Base-by-base conservation (phyloP, 2,888 invertebrate species). In the Dysmachus trigonus region DNA sequence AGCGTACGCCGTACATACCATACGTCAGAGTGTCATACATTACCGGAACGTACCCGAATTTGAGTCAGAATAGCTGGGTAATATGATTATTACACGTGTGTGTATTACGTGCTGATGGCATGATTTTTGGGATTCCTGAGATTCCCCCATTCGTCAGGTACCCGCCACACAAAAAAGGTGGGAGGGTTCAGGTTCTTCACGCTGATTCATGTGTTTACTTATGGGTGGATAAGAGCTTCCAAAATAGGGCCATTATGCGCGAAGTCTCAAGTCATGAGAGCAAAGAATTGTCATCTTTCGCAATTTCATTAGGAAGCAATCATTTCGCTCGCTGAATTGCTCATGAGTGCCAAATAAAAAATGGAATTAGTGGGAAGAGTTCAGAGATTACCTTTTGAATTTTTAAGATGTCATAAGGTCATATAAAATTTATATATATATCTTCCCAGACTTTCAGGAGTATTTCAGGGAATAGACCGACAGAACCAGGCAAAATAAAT, bases 71-170 rank as follows among this genome's bases (percentile, higher is more conserved):
- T 76, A 18, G 38, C 76, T 77, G 47, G 47, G 47, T 77, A 41
- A 77, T 77, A 30, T 27, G 77, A 77, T 77, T 77, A 77, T 77
- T 77, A 77, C 35, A 77, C 77, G 77, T 77, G 77, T 77, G 76
- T 38, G 38, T 76, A 76, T 76, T 76, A 76, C 76, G 76, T 76
- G 76, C 76, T 76, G 77, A 77, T 77, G 77, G 47, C 18, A 47
- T 47, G 77, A 77, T 77, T 77, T 76, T 33, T 47, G 41, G 77
- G 41, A 77, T 41, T 77, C 27, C 30, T n/a, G 1, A 47, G 15
- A 76, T 76, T 41, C 30, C 30, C 30, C 10, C 62, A 62, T 27
- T 62, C 62, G 62, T 62, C 62, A 47, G 15, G 27, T 27, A 27
- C 3, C 38, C 8, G n/a, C 18, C 15, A 27, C 22, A 77, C n/a